phyloP scores from a whole-genome alignment of 2,888 invertebrate genomes.

The Athalia cordata region DNA sequence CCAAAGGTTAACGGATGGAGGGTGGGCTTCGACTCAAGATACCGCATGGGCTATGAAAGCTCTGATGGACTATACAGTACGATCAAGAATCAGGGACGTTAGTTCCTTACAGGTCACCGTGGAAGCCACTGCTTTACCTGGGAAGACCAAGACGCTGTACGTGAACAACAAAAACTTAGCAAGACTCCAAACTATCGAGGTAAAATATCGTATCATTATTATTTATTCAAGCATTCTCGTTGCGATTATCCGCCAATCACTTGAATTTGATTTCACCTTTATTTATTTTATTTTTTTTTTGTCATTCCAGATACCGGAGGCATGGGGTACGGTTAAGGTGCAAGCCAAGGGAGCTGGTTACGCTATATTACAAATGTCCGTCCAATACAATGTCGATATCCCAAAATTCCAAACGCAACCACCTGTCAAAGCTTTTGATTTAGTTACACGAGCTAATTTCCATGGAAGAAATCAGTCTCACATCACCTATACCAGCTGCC shows the following conservation, averaged over 20 bases:
- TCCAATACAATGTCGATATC: slow-evolving; percentile 93
- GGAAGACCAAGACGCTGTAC: slow-evolving; percentile 79
- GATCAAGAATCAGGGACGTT: slow-evolving; percentile 90
- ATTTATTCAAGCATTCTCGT: neutral
- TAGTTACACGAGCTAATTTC: slow-evolving; percentile 84
- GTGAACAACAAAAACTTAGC: slow-evolving; percentile 88
- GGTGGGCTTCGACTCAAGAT: slow-evolving; percentile 93
- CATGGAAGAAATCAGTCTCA: slow-evolving; percentile 96
- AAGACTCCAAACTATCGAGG: slow-evolving; percentile 85
- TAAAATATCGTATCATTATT: slow-evolving; percentile 62
- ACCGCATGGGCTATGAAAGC: slow-evolving; percentile 92
- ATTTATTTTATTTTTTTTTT: slow-evolving; percentile 44
- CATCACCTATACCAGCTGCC: slow-evolving; percentile 90
- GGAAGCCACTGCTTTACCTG: slow-evolving; percentile 88
- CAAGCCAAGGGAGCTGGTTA: slow-evolving; percentile 95
- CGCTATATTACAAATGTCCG: slow-evolving; percentile 94
- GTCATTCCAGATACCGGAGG: slow-evolving; percentile 85
- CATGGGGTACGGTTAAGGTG: slow-evolving; percentile 96
- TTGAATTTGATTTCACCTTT: neutral
- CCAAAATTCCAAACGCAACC: slow-evolving; percentile 89
- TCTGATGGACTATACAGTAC: slow-evolving; percentile 90
- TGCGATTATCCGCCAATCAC: neutral
- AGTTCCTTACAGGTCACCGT: slow-evolving; percentile 86
- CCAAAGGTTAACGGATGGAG: slow-evolving; percentile 89
- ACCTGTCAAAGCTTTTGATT: slow-evolving; percentile 86